Base-by-base conservation (phyloP, 1,140 invertebrate genomes). In the Aradophagus sp. region DNA sequence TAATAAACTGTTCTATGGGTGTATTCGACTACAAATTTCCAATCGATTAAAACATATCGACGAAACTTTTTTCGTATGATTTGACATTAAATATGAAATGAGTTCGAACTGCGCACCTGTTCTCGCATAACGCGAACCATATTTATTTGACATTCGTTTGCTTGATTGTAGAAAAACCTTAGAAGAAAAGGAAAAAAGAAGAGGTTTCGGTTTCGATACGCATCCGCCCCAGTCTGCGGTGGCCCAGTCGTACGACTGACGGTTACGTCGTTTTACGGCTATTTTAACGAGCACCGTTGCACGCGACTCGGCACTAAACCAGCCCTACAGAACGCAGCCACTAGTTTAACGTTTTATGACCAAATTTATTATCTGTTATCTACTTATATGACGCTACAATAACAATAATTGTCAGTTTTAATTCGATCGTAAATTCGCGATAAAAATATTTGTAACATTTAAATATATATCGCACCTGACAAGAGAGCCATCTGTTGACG, bases 291-390 rank as follows among this genome's bases (percentile, higher is more conserved):
- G 81, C 82, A 58, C 56, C 61, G 80, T 83, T 84, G 82, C 84
- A 86, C 80, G 83, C 83, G 80, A 86, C 79, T 84, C 80, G 79
- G 78, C 80, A 84, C 81, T 85, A 84, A 84, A 83, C 77, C 79
- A 80, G 73, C 80, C 78, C 81, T 85, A 85, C 84, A 83, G 81
- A 84, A 84, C 78, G 75, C 77, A 79, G 75, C 78, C 82, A 84
- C 82, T 84, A 84, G 80, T 83, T 84, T 78, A 82, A 82, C 77
- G 77, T 84, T 85, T 86, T 86, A 86, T 76, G 81, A 75, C 75
- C 73, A 73, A 81, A 84, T 86, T 86, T 86, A 86, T 86, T 86
- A 86, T 85, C 82, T 85, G 83, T 83, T 85, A 83, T 78, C 82
- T 84, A 78, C 82, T 85, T 83, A 83, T 82, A 84, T 82, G 78